Base-by-base conservation (phyloP, 1,140 invertebrate species). In the Sweltsa coloradensis region DNA sequence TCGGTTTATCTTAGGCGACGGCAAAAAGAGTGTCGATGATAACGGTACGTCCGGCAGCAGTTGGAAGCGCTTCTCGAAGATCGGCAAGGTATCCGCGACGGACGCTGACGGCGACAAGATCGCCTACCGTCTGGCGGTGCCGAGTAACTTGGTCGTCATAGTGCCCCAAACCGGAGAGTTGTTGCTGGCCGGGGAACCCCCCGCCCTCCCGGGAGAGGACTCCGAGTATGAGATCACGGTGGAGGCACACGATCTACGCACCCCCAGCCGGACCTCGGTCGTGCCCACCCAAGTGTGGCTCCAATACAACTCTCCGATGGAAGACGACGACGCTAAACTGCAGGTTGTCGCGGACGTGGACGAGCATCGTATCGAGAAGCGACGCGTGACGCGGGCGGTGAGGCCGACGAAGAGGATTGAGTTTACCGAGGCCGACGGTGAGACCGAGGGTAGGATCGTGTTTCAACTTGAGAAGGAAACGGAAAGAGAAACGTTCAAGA, bases 381-480 rank as follows among this genome's bases (percentile, higher is more conserved):
- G 88, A 7, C 70, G 88, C 6, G 86, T 90, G 0, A 91, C 88
- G 1, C 70, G 89, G 18, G 89, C 89, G 0, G 88, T 93, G 0
- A 67, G 90, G 25, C 89, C 89, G 2, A 94, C 89, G 0, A 93
- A 93, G 67, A 76, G 89, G 49, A 88, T 91, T 47, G 89, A 93
- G 53, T 92, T 92, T 59, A 85, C 85, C 0, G 91, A 95, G 63
- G 79, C 85, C 4, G 89, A 94, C 53, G 91, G 90, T 3, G 83
- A 89, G 57, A 76, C 79, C 3, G 87, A 92, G 61, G 87, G 87
- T 34, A 80, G 86, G 57, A 79, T 84, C 40, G 89, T 91, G 23
- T 93, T 94, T 62, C 83, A 87, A 34, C 65, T 95, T 39, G 89
- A 92, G 57, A 93, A 92, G 61, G 88, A 93, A 66, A 87, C 85